These are phyloP conservation scores for Hypotaenidia okinawae DNA, from an alignment of 2,797 vertebrate species.

Conservation along the genomic window DNA sequence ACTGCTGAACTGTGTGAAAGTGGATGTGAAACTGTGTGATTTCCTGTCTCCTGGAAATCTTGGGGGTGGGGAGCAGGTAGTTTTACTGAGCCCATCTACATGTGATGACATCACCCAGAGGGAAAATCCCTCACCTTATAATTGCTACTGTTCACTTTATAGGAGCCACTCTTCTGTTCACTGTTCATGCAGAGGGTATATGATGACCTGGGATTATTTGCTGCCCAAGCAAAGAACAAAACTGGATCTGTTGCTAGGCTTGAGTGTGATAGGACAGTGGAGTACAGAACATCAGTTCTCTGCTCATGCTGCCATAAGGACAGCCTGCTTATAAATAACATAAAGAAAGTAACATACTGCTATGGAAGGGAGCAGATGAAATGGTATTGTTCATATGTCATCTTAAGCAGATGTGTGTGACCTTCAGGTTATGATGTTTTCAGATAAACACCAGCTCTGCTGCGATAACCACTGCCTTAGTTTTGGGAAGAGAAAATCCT, in stretches of 20 bases:
- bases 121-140: fast-evolving
- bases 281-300: neutral
- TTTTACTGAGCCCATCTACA: neutral
- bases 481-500: neutral
- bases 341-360: neutral
- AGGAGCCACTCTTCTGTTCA: neutral
- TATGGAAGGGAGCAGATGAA: neutral
- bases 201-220: neutral
- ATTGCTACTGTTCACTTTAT: neutral
- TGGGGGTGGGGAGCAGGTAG: neutral
- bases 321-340: neutral
- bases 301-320: neutral
- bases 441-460: neutral
- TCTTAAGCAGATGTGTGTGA: neutral
- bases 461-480: neutral
- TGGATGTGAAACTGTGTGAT: neutral
- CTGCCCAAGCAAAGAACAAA: neutral
- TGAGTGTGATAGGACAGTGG: no score
- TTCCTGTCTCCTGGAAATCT: neutral
- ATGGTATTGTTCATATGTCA: neutral
- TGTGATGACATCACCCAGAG: neutral
- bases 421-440: neutral
- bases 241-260: neutral
- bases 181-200: neutral
- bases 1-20: neutral